Conservation (phyloP, 2,797 vertebrate genomes). For the Clarias laeviceps region DNA sequence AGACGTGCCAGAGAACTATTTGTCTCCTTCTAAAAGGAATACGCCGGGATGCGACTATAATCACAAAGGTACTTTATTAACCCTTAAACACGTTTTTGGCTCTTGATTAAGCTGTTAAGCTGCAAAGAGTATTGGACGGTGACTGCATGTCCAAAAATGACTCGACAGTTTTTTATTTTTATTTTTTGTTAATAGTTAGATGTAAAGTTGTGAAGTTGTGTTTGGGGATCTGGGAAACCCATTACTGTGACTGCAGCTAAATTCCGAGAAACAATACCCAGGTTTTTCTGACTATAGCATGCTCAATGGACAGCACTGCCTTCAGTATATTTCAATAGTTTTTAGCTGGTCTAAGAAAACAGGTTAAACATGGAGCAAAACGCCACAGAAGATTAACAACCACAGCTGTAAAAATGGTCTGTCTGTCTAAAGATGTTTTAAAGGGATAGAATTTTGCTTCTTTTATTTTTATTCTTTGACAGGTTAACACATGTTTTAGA, state of each 20-base stretch:
- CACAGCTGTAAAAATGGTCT: not conserved
- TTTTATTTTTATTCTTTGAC: no score
- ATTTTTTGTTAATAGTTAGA: not conserved
- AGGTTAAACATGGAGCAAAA: not conserved
- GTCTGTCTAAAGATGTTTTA: not conserved
- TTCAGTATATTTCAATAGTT: no score
- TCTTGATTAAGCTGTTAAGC: conserved; percentile 18
- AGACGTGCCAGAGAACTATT: conserved; percentile 31
- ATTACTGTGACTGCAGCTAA: not conserved
- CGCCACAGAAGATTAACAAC: not conserved
- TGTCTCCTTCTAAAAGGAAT: conserved; percentile 35
- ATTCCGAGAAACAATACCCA: not conserved
- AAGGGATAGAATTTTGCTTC: not conserved
- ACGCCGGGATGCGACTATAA: conserved; percentile 13
- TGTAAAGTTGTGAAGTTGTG: not conserved
- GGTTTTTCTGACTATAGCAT: not conserved
- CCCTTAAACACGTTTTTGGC: conserved; percentile 16
- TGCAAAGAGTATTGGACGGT: not conserved
- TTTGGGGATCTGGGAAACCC: not conserved
- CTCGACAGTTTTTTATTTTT: not conserved
- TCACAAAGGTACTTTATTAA: conserved; percentile 40
- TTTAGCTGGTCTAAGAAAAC: not conserved
- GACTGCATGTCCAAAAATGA: not conserved
- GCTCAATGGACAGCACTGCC: no score
- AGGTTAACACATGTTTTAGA: no score